A percentile compares a stretch with the other conserved stretches of the same genome.
Evolutionary conservation across 1,140 invertebrate genomes (phyloP).

Genomic region (Panagrolaimus sp.): DNA sequence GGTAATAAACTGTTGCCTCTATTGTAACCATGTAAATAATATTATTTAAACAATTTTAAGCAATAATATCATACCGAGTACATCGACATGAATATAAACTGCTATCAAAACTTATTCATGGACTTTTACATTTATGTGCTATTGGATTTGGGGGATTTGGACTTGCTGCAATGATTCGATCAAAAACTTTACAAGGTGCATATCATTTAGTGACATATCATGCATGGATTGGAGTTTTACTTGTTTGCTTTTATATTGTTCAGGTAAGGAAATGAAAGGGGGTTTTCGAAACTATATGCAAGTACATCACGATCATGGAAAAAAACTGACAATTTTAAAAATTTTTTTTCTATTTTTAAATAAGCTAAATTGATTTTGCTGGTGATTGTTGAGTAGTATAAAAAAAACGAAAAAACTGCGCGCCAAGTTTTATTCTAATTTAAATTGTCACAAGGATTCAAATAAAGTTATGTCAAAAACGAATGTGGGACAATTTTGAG

Average conservation of each 20-base stretch:
- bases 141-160: conserved; percentile 4
- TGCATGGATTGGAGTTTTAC: conserved; percentile 19
- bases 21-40: background rate
- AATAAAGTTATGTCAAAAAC: no score
- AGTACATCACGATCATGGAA: no score
- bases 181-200: background rate
- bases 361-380: no score
- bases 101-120: conserved; percentile 20
- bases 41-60: conserved; percentile 9
- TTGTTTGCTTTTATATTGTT: conserved; percentile 24
- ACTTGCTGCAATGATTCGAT: conserved; percentile 14
- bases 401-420: no score
- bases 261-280: conserved; percentile 15
- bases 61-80: conserved; percentile 20
- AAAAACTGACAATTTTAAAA: no score
- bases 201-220: conserved; percentile 18
- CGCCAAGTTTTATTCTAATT: no score
- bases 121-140: conserved; percentile 17
- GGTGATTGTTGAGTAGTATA: no score
- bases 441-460: no score
- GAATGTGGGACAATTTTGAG: no score
- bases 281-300: conserved; percentile 2
- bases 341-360: no score
- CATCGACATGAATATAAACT: conserved; percentile 27
- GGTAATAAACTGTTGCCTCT: conserved; percentile 7